These are phyloP conservation scores for Hemaris fuciformis DNA, from an alignment of 2,888 invertebrate genomes.

Conservation along the genomic window DNA sequence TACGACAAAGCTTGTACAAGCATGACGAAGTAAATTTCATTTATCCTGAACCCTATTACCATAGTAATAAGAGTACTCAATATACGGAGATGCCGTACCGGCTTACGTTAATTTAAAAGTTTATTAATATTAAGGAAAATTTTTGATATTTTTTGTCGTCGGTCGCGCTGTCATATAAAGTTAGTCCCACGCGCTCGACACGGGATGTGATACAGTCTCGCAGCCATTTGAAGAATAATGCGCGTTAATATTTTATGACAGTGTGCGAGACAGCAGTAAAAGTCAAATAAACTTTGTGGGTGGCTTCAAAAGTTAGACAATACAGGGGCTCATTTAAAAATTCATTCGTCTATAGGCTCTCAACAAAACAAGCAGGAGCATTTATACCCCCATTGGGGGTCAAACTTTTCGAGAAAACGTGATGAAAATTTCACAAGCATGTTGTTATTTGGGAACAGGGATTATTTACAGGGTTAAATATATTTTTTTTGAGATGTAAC, in stretches of 20 bases:
- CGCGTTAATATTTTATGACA: background rate
- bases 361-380: background rate
- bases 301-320: background rate
- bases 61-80: background rate
- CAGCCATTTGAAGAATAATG: background rate
- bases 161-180: conserved; percentile 2
- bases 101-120: conserved; percentile 6
- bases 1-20: background rate
- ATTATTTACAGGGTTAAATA: background rate
- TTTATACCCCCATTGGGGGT: background rate
- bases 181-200: background rate
- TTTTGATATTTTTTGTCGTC: background rate
- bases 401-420: background rate
- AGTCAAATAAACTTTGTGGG: background rate
- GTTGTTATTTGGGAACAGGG: background rate
- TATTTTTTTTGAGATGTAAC: background rate
- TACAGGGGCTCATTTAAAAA: background rate
- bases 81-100: background rate
- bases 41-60: background rate
- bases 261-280: background rate
- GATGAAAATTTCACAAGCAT: no score
- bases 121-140: conserved; percentile 2
- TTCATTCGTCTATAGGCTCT: background rate
- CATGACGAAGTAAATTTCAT: background rate
- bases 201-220: background rate